Conservation (phyloP, 1,140 invertebrate species). For the Chrysomallon squamiferum region DNA sequence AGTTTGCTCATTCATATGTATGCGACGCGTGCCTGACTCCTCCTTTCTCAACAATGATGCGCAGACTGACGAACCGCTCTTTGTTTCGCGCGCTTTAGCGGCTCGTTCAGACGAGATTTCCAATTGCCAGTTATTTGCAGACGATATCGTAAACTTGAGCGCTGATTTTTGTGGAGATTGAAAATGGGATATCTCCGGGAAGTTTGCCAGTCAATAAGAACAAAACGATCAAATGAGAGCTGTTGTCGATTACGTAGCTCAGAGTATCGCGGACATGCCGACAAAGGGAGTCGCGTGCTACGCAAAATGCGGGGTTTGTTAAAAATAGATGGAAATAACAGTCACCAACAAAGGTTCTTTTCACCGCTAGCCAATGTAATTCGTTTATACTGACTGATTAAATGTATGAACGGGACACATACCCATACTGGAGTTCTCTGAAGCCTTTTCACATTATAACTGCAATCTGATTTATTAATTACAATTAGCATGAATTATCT, state of each 20-base stretch:
- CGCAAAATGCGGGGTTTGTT: neutral
- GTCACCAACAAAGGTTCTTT: neutral
- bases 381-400: neutral
- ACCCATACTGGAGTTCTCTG: neutral
- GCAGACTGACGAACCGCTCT: neutral
- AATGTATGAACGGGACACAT: neutral
- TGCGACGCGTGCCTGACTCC: neutral
- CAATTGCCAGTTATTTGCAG: neutral
- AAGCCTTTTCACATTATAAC: neutral
- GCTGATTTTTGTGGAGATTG: neutral
- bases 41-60: neutral
- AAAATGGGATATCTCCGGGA: conserved; percentile 7
- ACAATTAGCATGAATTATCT: conserved; percentile 1
- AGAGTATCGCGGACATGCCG: neutral
- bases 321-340: conserved; percentile 6
- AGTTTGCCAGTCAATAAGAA: conserved; percentile 3
- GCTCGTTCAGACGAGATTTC: neutral
- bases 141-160: conserved; percentile 7
- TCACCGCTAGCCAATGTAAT: conserved; percentile 1
- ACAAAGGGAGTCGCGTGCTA: conserved; percentile 1
- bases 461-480: conserved; percentile 1
- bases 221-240: conserved; percentile 2
- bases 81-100: conserved; percentile 4
- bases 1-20: conserved; percentile 6
- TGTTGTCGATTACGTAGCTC: neutral